Percentiles rank a stretch among this genome's conserved stretches.
phyloP scores from a whole-genome alignment of 2,797 vertebrate species.

The Limnodromus scolopaceus region DNA sequence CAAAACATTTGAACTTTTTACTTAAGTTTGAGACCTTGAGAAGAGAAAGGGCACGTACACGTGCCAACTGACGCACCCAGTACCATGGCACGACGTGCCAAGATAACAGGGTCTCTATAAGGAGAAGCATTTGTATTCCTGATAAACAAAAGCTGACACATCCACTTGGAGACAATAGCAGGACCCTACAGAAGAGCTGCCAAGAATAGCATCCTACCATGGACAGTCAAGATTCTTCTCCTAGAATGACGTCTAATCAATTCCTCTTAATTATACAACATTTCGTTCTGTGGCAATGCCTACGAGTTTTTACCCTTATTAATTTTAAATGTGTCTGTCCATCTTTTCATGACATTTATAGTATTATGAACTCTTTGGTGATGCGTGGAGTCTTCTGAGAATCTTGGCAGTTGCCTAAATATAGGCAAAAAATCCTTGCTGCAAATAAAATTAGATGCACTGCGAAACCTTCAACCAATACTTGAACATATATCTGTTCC shows the following conservation, averaged over 20 bases:
- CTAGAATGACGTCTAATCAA: not conserved
- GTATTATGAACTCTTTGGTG: not conserved
- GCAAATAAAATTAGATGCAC: not conserved
- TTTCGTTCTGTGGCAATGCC: not conserved
- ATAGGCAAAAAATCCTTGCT: not conserved
- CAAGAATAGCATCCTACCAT: not conserved
- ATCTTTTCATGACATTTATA: not conserved
- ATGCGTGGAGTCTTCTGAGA: not conserved
- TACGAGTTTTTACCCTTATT: fast-evolving
- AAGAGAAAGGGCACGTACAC: not conserved
- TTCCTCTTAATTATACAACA: not conserved
- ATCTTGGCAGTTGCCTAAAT: not conserved
- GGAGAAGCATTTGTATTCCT: not conserved
- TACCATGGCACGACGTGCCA: not conserved
- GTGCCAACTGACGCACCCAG: not conserved
- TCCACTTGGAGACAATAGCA: not conserved
- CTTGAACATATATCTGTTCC: not conserved
- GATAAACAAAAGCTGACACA: not conserved
- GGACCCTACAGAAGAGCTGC: not conserved
- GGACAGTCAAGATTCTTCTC: not conserved
- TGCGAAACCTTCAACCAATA: not conserved
- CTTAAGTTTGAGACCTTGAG: not conserved
- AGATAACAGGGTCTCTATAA: not conserved
- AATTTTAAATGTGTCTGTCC: not conserved
- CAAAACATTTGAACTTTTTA: not conserved